Evolutionary conservation across 37 sponge, comb jelly and placozoan genomes (phyloP).

Genomic region (Ephydatia muelleri): DNA sequence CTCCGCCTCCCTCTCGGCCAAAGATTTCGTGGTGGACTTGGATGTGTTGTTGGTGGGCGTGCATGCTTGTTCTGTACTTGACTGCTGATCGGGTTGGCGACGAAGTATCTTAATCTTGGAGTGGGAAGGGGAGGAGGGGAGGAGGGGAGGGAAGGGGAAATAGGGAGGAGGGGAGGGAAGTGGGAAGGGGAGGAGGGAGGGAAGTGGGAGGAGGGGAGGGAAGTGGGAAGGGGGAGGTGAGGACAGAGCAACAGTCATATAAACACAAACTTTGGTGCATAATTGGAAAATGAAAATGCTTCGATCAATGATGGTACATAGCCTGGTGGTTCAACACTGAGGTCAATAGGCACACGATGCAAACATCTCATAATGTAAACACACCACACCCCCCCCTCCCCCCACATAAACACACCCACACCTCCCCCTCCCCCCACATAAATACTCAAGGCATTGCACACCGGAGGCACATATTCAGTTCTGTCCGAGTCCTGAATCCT

Average conservation of each 20-base stretch:
- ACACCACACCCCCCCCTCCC: neutral
- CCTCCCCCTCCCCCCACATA: neutral
- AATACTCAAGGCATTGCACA: constrained; percentile 2
- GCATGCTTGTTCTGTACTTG: neutral
- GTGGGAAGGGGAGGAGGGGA: too few relatives aligned
- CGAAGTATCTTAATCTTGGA: constrained; percentile 70
- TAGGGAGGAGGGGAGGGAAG: neutral
- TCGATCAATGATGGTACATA: too few relatives aligned
- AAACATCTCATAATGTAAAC: neutral
- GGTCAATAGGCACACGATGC: too few relatives aligned
- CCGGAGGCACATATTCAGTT: constrained; percentile 70
- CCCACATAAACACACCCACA: neutral
- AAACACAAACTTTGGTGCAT: neutral
- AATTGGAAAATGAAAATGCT: neutral
- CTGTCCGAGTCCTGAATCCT: constrained; percentile 63
- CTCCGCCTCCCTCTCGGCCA: constrained; percentile 77
- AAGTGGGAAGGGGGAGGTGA: too few relatives aligned
- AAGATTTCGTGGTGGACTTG: constrained; percentile 17
- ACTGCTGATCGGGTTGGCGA: constrained; percentile 20
- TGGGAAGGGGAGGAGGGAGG: neutral
- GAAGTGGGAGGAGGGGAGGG: neutral
- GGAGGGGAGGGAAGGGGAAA: neutral
- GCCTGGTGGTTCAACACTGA: too few relatives aligned
- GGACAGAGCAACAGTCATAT: too few relatives aligned
- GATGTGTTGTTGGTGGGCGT: neutral